Evolutionary conservation across 2,113 vertebrate genomes (phyloP).

Genomic region (Cheilinus undulatus): DNA sequence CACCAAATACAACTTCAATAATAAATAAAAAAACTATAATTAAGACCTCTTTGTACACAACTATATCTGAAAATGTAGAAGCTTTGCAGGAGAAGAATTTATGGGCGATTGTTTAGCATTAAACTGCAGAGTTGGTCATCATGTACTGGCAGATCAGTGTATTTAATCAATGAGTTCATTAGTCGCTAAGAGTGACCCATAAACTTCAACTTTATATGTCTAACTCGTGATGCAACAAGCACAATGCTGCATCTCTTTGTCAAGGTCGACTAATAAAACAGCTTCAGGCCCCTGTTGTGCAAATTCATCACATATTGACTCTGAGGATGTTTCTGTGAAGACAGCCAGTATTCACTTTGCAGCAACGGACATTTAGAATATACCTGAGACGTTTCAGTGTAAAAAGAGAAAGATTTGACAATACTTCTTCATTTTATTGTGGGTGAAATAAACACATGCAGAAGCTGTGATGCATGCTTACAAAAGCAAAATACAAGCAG

Average conservation of each 20-base stretch:
- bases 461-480: conserved; percentile 37
- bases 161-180: not conserved
- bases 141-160: too few relatives aligned
- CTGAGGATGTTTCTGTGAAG: not conserved
- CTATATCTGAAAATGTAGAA: too few relatives aligned
- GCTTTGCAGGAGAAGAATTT: too few relatives aligned
- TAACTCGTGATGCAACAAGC: not conserved
- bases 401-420: conserved; percentile 14
- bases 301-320: not conserved
- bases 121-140: too few relatives aligned
- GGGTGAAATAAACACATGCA: conserved; percentile 15
- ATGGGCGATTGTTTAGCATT: too few relatives aligned
- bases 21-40: too few relatives aligned
- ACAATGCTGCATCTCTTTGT: not conserved
- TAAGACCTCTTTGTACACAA: too few relatives aligned
- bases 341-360: not conserved
- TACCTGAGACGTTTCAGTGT: conserved; percentile 12
- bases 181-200: not conserved
- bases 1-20: too few relatives aligned
- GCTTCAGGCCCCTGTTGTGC: not conserved
- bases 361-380: not conserved
- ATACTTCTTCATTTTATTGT: not conserved
- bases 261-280: not conserved
- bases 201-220: not conserved
- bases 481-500: conserved; percentile 55